phyloP scores from a whole-genome alignment of 1,140 invertebrate species.

The Coptotermes formosanus region DNA sequence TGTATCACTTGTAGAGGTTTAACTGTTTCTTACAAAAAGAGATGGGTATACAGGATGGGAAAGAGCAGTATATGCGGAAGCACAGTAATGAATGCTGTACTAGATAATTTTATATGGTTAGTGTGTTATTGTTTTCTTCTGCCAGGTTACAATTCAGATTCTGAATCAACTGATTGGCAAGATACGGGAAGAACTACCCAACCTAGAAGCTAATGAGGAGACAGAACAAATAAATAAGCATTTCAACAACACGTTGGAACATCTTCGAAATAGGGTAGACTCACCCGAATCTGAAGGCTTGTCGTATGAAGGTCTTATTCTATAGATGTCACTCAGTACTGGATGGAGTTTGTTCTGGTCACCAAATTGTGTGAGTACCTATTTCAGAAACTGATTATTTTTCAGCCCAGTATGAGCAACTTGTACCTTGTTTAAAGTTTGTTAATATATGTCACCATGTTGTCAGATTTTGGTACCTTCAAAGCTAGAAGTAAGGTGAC shows the following conservation, averaged over 20 bases:
- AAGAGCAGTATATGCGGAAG: too few species aligned
- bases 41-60: too few species aligned
- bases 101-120: background rate
- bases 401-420: background rate
- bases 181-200: slow-evolving; percentile 88
- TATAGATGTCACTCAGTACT: slow-evolving; percentile 33
- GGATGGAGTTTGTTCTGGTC: background rate
- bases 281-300: slow-evolving; percentile 61
- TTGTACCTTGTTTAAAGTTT: background rate
- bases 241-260: slow-evolving; percentile 84
- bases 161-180: slow-evolving; percentile 87
- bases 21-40: too few species aligned
- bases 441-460: background rate
- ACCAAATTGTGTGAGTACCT: background rate
- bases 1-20: too few species aligned
- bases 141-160: slow-evolving; percentile 66
- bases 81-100: too few species aligned
- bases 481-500: background rate
- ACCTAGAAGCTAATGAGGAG: slow-evolving; percentile 90
- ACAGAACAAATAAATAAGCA: slow-evolving; percentile 95
- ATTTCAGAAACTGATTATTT: background rate
- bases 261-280: slow-evolving; percentile 64
- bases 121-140: slow-evolving; percentile 36
- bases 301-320: slow-evolving; percentile 61
- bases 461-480: background rate